These are phyloP conservation scores for Scaptodrosophila latifasciaeformis DNA, from an alignment of 2,888 invertebrate species.

Conservation along the genomic window DNA sequence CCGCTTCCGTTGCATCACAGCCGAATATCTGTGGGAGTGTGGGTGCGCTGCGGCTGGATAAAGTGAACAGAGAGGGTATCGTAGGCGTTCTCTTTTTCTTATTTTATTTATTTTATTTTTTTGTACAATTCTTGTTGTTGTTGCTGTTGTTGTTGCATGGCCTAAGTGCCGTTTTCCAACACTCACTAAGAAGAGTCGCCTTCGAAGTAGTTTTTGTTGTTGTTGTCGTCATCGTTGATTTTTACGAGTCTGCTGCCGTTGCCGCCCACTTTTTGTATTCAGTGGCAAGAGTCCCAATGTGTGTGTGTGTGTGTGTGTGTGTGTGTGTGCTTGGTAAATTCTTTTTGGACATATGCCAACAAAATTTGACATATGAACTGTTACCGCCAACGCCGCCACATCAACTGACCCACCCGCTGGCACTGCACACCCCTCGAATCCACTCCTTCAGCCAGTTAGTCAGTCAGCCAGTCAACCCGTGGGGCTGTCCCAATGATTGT, in stretches of 20 bases:
- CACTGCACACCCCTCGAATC: neutral
- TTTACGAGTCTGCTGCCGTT: constrained; percentile 55
- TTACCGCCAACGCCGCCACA: too few relatives aligned
- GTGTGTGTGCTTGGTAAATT: constrained; percentile 40
- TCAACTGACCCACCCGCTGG: constrained; percentile 20
- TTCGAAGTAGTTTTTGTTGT: constrained; percentile 18
- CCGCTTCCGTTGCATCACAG: constrained; percentile 73
- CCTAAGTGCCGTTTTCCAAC: constrained; percentile 62
- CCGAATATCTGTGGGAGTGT: neutral
- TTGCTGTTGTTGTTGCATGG: constrained; percentile 9
- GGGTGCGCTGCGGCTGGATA: constrained; percentile 28
- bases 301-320: constrained; percentile 16
- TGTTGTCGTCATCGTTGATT: constrained; percentile 36
- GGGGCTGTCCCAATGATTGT: neutral
- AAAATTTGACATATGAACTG: constrained; percentile 70
- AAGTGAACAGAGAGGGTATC: neutral
- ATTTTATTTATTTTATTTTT: too few relatives aligned
- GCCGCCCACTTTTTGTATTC: constrained; percentile 35
- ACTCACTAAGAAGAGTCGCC: constrained; percentile 53
- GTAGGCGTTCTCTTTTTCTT: too few relatives aligned
- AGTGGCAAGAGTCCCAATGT: neutral
- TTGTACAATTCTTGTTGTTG: too few relatives aligned
- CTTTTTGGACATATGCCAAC: constrained; percentile 68
- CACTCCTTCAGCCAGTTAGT: neutral
- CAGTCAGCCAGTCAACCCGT: neutral